These are phyloP conservation scores for Diarsia brunnea DNA, from an alignment of 2,888 invertebrate genomes.

Conservation along the genomic window DNA sequence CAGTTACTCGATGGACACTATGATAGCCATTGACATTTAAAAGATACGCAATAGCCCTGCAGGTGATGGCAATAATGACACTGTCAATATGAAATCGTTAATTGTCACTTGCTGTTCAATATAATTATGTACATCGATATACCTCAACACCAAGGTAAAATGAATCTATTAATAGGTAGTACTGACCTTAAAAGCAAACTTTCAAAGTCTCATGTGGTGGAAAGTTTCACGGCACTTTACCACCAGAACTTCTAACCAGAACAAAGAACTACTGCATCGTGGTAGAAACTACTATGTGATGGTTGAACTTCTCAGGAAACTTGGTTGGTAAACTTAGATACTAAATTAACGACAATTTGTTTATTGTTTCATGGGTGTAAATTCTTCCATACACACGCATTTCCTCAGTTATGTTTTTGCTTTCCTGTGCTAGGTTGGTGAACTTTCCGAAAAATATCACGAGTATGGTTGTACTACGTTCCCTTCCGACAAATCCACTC, in stretches of 20 bases:
- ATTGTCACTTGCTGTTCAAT: background rate
- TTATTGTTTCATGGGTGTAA: too few relatives aligned
- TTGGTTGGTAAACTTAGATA: background rate
- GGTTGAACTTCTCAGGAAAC: background rate
- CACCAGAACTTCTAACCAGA: slow-evolving; percentile 4
- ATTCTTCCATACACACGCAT: too few relatives aligned
- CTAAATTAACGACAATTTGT: background rate
- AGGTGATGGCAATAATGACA: background rate
- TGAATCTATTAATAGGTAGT: slow-evolving; percentile 29
- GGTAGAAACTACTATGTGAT: background rate
- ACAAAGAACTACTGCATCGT: slow-evolving; percentile 20
- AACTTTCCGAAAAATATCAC: too few relatives aligned
- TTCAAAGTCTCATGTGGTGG: slow-evolving; percentile 26
- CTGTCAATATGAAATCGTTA: background rate
- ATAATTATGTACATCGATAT: background rate
- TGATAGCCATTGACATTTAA: too few relatives aligned
- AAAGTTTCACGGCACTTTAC: slow-evolving; percentile 22
- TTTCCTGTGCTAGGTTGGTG: too few relatives aligned
- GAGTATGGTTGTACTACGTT: too few relatives aligned
- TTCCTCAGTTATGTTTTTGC: too few relatives aligned
- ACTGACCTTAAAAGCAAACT: slow-evolving; percentile 33
- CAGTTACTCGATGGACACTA: too few relatives aligned
- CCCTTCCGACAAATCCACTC: too few relatives aligned
- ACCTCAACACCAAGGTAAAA: background rate
- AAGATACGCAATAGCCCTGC: too few relatives aligned